Base-by-base conservation (phyloP, 2,113 vertebrate species). In the Boleophthalmus pectinirostris region DNA sequence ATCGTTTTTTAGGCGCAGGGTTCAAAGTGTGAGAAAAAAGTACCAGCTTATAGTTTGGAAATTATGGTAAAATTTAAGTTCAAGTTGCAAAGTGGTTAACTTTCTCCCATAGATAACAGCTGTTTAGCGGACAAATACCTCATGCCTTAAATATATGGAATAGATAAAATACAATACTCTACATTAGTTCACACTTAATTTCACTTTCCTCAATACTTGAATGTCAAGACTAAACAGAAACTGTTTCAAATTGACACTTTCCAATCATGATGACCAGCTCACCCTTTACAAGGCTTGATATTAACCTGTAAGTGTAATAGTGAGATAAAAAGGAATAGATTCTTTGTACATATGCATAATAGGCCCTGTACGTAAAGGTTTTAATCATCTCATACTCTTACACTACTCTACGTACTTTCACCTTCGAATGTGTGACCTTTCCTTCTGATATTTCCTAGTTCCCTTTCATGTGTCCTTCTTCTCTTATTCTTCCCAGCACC, bases 401-500 rank as follows among this genome's bases (percentile, higher is more conserved):
- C 66, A 70, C 25, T 12, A 71, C 70, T 70, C 67, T 54, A 0
- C 56, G 23, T 25, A 54, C 51, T 73, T 72, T 79, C 74, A 79
- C 76, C 70, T 82, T 72, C 23, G 35, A 72, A 53, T 49, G 14
- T 49, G 12, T 81, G 81, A 86, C 85, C 84, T 90, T 88, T 64
- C 51, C 65, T 20, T 35, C 7, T 38, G 47, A 29, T 66, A 45
- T n/a, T 58, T 35, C 61, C 35, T 66, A 53, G 15, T 81, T 80
- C 68, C 1, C 14, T 78, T 53, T 53, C 23, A 24, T 51, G 25
- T 20, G 21, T 74, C 54, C 57, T 24, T 70, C 69, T 69, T 60
- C 58, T 68, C 74, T 47, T 78, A 68, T 49, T 73, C 15, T 54
- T 45, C 8, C 25, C 14, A 20, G 20, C n/a, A 23, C 46, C 24